phyloP scores from a whole-genome alignment of 2,888 invertebrate genomes.

The Tachina lurida region DNA sequence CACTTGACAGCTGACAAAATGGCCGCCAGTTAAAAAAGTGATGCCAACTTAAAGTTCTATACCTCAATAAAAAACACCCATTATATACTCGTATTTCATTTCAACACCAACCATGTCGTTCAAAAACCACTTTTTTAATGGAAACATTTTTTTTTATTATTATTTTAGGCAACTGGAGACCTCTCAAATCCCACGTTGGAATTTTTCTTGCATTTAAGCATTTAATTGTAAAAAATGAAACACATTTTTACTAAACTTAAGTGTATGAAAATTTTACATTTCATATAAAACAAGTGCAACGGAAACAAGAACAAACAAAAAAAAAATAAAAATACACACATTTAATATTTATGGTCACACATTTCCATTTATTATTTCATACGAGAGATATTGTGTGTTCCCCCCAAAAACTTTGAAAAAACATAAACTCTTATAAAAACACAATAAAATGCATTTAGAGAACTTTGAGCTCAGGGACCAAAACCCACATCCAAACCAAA shows the following conservation, averaged over 20 bases:
- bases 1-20: too few species aligned
- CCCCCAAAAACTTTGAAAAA: neutral
- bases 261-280: conserved; percentile 18
- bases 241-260: neutral
- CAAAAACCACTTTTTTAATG: conserved; percentile 1
- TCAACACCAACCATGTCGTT: neutral
- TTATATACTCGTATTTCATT: too few species aligned
- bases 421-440: neutral
- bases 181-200: neutral
- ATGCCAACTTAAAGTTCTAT: too few species aligned
- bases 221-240: neutral
- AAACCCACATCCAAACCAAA: neutral
- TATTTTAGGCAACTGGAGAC: neutral
- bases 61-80: too few species aligned
- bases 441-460: conserved; percentile 17
- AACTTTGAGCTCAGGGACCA: conserved; percentile 1
- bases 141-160: neutral
- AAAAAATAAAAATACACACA: neutral
- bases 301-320: conserved; percentile 8
- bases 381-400: neutral
- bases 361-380: conserved; percentile 33
- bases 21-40: too few species aligned
- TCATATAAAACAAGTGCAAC: conserved; percentile 2
- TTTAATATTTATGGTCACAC: conserved; percentile 51
- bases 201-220: neutral